phyloP scores from a whole-genome alignment of 1,140 invertebrate genomes.

The Thaumatotibia leucotreta region DNA sequence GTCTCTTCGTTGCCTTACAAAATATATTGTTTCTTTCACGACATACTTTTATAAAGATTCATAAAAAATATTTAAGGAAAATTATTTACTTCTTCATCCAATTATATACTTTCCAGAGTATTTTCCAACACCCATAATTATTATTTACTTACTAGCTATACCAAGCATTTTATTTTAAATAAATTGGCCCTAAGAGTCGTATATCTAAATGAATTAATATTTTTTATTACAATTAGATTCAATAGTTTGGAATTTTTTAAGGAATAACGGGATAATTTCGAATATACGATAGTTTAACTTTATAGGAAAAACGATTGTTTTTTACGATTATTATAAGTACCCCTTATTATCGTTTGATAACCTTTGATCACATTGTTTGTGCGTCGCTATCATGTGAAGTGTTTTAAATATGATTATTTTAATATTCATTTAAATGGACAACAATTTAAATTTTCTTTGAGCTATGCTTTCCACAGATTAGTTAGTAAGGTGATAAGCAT shows the following conservation, averaged over 20 bases:
- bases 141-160: background rate
- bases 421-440: conserved; percentile 12
- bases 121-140: conserved; percentile 17
- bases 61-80: conserved; percentile 69
- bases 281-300: background rate
- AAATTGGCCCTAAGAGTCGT: conserved; percentile 5
- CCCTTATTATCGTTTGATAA: conserved; percentile 9
- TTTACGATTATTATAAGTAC: background rate
- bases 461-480: background rate
- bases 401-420: background rate
- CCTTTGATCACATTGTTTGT: conserved; percentile 54
- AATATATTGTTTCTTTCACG: conserved; percentile 56
- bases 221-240: background rate
- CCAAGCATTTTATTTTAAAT: background rate
- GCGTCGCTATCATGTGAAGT: conserved; percentile 49
- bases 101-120: conserved; percentile 30
- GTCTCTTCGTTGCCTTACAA: conserved; percentile 74
- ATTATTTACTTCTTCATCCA: conserved; percentile 35
- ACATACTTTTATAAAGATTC: conserved; percentile 60
- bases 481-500: conserved; percentile 17
- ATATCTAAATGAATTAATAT: background rate
- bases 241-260: background rate
- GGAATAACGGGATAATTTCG: background rate
- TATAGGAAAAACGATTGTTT: background rate
- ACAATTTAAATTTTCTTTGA: conserved; percentile 10